Evolutionary conservation across 2,113 vertebrate species (phyloP), one percentile per base, ranked within the genome.

Genomic region (Xyliphius kryptos): DNA sequence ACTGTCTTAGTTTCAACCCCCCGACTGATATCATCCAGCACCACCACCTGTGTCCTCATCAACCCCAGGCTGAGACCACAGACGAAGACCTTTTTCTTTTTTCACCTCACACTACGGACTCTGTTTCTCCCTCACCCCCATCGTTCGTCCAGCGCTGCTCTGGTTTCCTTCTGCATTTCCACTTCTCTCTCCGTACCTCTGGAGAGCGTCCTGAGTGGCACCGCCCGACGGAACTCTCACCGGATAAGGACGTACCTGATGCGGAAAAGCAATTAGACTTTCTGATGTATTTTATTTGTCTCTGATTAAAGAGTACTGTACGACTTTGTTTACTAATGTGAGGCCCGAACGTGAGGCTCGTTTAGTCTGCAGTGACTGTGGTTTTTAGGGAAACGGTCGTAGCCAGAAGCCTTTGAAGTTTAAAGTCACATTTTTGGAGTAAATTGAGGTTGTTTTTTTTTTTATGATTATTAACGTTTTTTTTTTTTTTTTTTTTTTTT

Each of bases 1-100:
- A 82, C 89, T 84, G 62, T 81, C 87, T 90, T 89, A 84, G 86
- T 85, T 74, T 43, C 85, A 87, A 88, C 90, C 90, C 87, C 75
- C 81, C 86, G 88, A 85, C 86, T 86, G 78, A 77, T 70, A 82
- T 77, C 79, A 63, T 80, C 79, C 71, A 77, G 79, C n/a, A n/a
- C n/a, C n/a, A n/a, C n/a, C n/a, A n/a, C 79, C 80, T 71, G 78
- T 79, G 72, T 76, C 79, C 74, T 74, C 79, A 68, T 63, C 70
- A 77, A 63, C 77, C 67, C 77, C 74, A 65, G 77, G 76, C 82
- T 74, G 71, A 67, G 72, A 69, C 78, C 72, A 75, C 70, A 78
- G 75, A 77, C 74, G 56, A 69, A 67, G 55, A 68, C 50, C n/a
- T n/a, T n/a, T n/a, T n/a, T n/a, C 44, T 54, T 37, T 63, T 19